Evolutionary conservation across 2,888 invertebrate species (phyloP), one percentile per base, ranked within the genome.

Genomic region (Drosophila parthenogenetica): DNA sequence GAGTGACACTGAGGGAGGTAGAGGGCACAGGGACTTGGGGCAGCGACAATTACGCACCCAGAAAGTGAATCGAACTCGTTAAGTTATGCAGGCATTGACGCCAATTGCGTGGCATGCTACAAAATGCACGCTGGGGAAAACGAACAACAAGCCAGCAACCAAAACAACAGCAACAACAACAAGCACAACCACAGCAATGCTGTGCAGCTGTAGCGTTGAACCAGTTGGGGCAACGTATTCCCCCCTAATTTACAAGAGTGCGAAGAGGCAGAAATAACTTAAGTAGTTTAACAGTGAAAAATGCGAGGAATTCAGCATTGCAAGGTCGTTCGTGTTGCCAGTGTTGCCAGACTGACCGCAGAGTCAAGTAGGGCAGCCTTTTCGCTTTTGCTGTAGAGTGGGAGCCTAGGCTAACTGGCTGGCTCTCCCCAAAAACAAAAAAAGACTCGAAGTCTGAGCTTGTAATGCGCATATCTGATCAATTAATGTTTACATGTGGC

Each of bases 211-310:
- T 64, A 58, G 53, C 45, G 54, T 43, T 59, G 62, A 77, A 79
- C 75, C 72, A 69, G 79, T 79, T 79, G 70, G 43, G 50, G 42
- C 50, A 77, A 37, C 29, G 53, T 42, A 54, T 54, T 48, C 48
- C 48, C 58, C 72, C 87, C 81, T 73, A 78, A 84, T 79, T 81
- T 81, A 72, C 79, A 79, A 77, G 80, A 87, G 87, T 87, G 87
- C 86, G 85, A 88, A 82, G 77, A 83, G 79, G 72, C 60, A 67
- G 70, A 81, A 81, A 76, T 77, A 75, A 69, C 66, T 77, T 60
- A 71, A 74, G 84, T 82, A 78, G 72, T 81, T 83, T 76, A 81
- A 72, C 82, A 87, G 87, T 87, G 85, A 87, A 90, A 89, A 88
- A 90, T 90, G 87, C 78, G 81, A 70, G 89, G 84, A 90, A 90